Base-by-base conservation (phyloP, 2,113 vertebrate genomes). In the Rhineura floridana region DNA sequence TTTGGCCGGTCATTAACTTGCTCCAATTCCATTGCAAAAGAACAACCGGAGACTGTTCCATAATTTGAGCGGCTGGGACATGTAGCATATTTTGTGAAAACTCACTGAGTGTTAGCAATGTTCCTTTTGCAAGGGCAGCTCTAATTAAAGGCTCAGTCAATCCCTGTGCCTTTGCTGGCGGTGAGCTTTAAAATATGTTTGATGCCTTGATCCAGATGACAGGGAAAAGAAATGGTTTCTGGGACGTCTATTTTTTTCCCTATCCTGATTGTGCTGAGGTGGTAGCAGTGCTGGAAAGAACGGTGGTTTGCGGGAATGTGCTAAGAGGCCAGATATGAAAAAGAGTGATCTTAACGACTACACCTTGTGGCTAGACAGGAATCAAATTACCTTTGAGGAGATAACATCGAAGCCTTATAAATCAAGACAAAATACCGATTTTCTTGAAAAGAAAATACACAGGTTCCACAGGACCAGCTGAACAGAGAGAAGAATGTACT, bases 91-190 rank as follows among this genome's bases (percentile, higher is more conserved):
- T 81, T 81, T 85, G 13, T 88, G 82, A 85, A 88, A 85, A n/a
- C 23, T 2, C 0, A 39, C 3, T 48, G 28, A 90, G 6, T 3
- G 70, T 50, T 10, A 89, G 4, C 11, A 84, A 3, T 10, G 1
- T 70, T 90, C 46, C 30, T 87, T 92, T 90, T 91, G 63, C 33
- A 83, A 82, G 44, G n/a, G 0, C 11, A 52, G 19, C 82, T 21
- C 2, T 92, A 91, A 91, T 89, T 89, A 77, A 70, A 89, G 17
- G 76, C 86, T 83, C 65, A 93, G 85, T 92, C 62, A 93, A 90
- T 88, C 1, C 81, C n/a, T 89, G 44, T 89, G 65, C 0, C 33
- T 36, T 28, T 79, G 7, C 0, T 90, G 86, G 25, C 3, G 70
- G 28, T 82, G 88, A 92, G 84, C 30, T 81, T 92, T 87, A 87